phyloP scores from a whole-genome alignment of 2,888 invertebrate species.

The Slavum lentiscoides region DNA sequence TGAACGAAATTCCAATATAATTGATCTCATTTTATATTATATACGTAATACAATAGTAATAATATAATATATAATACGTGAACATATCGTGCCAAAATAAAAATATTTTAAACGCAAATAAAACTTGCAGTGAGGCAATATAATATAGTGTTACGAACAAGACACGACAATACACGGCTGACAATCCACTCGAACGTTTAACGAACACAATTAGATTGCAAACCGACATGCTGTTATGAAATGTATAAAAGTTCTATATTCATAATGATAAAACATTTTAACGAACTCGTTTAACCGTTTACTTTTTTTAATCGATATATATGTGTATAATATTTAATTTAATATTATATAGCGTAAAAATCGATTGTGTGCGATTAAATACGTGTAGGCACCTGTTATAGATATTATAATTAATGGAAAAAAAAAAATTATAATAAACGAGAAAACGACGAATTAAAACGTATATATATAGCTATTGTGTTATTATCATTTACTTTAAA shows the following conservation, averaged over 20 bases:
- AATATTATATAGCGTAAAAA: too few relatives aligned
- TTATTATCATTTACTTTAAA: too few relatives aligned
- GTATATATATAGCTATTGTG: too few relatives aligned
- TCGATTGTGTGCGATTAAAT: too few relatives aligned
- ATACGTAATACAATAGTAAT: background rate
- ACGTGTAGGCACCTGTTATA: too few relatives aligned
- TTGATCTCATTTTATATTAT: slow-evolving; percentile 41
- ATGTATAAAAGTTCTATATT: slow-evolving; percentile 1
- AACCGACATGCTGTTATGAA: slow-evolving; percentile 26
- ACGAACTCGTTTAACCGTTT: background rate
- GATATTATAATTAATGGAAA: too few relatives aligned
- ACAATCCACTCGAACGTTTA: slow-evolving; percentile 32
- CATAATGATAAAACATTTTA: slow-evolving; percentile 9
- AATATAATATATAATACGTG: too few relatives aligned
- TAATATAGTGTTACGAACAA: slow-evolving; percentile 34
- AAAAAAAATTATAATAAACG: too few relatives aligned
- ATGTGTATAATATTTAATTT: too few relatives aligned
- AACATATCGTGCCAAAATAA: slow-evolving; percentile 40
- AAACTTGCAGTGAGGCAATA: slow-evolving; percentile 26
- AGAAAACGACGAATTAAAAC: too few relatives aligned
- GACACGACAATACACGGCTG: slow-evolving; percentile 42
- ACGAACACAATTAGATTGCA: slow-evolving; percentile 43
- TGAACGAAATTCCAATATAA: slow-evolving; percentile 51
- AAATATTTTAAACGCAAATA: slow-evolving; percentile 35
- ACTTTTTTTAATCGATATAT: too few relatives aligned